Percentiles rank a stretch among this genome's conserved stretches.
phyloP scores from a whole-genome alignment of 2,797 vertebrate species.

The Lophius americanus region DNA sequence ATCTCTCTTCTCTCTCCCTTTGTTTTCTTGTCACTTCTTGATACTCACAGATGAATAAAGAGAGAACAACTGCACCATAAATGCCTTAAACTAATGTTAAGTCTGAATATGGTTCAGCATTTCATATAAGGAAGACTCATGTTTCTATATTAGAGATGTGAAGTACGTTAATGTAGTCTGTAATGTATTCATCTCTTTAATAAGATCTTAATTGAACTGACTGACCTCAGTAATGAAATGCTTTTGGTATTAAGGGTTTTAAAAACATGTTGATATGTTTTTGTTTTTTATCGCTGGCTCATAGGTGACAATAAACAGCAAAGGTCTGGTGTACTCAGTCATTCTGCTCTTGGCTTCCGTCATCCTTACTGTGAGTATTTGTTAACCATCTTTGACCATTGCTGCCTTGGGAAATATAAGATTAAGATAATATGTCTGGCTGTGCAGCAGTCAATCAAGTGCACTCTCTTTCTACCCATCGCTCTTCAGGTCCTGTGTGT shows the following conservation, averaged over 20 bases:
- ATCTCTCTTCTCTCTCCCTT: no score
- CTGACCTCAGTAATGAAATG: no score
- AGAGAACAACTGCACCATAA: background rate
- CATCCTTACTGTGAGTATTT: slow-evolving; percentile 81
- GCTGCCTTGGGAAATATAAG: background rate
- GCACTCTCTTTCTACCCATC: background rate
- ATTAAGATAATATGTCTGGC: background rate
- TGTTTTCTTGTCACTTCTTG: background rate
- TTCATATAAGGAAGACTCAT: no score
- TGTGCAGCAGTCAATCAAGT: slow-evolving; percentile 10
- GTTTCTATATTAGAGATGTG: no score
- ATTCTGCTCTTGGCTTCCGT: slow-evolving; percentile 85
- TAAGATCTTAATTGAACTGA: background rate
- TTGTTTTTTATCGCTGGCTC: slow-evolving; percentile 23
- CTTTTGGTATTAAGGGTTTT: background rate
- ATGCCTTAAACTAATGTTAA: background rate
- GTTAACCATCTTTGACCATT: background rate
- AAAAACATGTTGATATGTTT: background rate
- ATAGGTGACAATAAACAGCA: slow-evolving; percentile 86
- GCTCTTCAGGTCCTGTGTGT: slow-evolving; percentile 81
- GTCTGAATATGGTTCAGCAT: no score
- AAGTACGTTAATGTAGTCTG: background rate
- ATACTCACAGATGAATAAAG: background rate
- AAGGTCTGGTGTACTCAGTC: slow-evolving; percentile 84
- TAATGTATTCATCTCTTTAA: background rate